Percentiles rank a stretch among this genome's conserved stretches.
These are phyloP conservation scores for Ameiurus melas DNA, from an alignment of 2,113 vertebrate species.

Conservation along the genomic window DNA sequence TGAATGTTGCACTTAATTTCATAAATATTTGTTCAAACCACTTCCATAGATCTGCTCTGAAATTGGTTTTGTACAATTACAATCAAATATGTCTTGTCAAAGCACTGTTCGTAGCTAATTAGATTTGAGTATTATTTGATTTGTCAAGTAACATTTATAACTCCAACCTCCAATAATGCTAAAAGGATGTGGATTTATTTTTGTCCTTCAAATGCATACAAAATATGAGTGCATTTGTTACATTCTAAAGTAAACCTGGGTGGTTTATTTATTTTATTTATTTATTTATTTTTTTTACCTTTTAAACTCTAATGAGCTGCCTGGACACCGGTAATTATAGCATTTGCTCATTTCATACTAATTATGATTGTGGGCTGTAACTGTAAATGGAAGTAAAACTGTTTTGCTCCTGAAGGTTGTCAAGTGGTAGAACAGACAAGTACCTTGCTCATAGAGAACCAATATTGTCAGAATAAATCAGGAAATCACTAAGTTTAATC, in stretches of 20 bases:
- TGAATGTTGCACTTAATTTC: background rate
- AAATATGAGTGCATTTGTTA: background rate
- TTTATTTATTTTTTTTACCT: background rate
- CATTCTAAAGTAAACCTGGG: background rate
- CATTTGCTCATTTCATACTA: conserved; percentile 27
- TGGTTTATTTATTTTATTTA: too few species aligned
- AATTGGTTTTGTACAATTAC: background rate
- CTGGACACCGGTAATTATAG: conserved; percentile 18
- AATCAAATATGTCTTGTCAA: background rate
- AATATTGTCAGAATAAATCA: background rate
- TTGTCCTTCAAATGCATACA: background rate
- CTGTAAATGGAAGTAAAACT: background rate
- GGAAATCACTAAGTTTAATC: background rate
- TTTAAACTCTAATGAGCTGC: background rate
- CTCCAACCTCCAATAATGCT: background rate
- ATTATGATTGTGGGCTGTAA: background rate
- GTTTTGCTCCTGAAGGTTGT: background rate
- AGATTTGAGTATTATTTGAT: background rate
- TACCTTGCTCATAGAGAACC: background rate
- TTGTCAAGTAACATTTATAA: background rate
- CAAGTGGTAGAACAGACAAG: background rate
- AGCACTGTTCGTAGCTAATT: background rate
- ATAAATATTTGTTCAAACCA: background rate
- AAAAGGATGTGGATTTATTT: background rate
- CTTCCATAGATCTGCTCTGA: background rate